Evolutionary conservation across 1,140 invertebrate genomes (phyloP).

Genomic region (Drosophila arawakana): DNA sequence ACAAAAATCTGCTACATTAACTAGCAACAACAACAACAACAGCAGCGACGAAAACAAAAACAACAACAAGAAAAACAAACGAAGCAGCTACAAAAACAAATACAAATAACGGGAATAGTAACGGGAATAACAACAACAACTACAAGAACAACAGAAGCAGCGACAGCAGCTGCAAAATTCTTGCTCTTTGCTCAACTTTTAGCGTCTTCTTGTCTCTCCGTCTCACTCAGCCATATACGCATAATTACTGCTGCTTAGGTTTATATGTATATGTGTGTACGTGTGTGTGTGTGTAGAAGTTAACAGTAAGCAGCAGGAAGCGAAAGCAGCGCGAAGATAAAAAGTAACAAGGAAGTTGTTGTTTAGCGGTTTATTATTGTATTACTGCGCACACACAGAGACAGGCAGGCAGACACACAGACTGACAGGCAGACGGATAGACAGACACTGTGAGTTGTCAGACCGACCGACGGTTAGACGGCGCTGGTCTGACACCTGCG

Average conservation of each 20-base stretch:
- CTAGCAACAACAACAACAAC: too few species aligned
- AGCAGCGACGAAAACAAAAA: constrained; percentile 51
- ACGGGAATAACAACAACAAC: constrained; percentile 51
- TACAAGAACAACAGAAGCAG: constrained; percentile 26
- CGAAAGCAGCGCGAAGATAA: constrained; percentile 32
- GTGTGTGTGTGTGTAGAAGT: constrained; percentile 51
- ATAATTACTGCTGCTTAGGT: constrained; percentile 18
- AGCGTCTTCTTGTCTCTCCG: constrained; percentile 20
- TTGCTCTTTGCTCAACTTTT: constrained; percentile 24
- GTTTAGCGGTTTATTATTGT: constrained; percentile 71
- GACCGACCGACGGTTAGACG: constrained; percentile 13
- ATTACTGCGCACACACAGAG: constrained; percentile 49
- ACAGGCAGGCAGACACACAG: constrained; percentile 17
- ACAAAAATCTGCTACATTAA: constrained; percentile 55
- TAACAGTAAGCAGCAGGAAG: constrained; percentile 67
- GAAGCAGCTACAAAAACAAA: constrained; percentile 14
- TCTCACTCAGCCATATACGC: neutral
- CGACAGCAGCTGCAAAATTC: constrained; percentile 18
- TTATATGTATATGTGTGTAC: constrained; percentile 36
- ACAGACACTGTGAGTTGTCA: neutral
- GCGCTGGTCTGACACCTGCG: constrained; percentile 45
- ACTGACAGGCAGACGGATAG: neutral
- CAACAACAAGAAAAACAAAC: constrained; percentile 41
- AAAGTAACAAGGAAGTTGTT: constrained; percentile 66
- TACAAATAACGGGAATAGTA: constrained; percentile 55